Evolutionary conservation across 2,888 invertebrate genomes (phyloP).

Genomic region (Aradus depressus): DNA sequence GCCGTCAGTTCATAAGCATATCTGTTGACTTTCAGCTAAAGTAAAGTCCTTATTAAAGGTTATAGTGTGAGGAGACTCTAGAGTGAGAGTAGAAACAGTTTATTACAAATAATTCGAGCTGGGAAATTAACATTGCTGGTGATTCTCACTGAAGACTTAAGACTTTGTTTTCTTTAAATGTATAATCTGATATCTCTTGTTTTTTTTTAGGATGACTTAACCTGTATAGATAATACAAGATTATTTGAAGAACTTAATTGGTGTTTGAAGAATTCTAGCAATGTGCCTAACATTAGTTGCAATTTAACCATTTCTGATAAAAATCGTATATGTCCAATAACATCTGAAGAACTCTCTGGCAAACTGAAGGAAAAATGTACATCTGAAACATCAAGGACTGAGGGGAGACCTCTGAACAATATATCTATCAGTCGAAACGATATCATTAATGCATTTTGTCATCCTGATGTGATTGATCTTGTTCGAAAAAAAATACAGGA

Average conservation of each 20-base stretch:
- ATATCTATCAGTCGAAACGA: conserved; percentile 35
- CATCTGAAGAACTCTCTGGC: conserved; percentile 4
- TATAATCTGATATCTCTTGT: no score
- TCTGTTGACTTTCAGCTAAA: no score
- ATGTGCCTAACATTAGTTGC: neutral
- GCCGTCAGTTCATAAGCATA: no score
- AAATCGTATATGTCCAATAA: neutral
- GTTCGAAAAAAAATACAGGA: conserved; percentile 36
- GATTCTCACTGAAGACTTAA: no score
- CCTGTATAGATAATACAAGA: neutral
- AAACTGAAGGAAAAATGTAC: conserved; percentile 12
- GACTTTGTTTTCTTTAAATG: no score
- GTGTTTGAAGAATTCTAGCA: conserved; percentile 16
- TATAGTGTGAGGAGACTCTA: neutral
- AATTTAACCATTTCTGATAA: neutral
- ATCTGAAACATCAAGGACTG: neutral
- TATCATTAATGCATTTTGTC: conserved; percentile 54
- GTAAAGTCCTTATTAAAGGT: no score
- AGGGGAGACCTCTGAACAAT: neutral
- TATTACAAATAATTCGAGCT: no score
- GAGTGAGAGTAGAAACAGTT: no score
- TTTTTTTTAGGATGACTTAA: conserved; percentile 22
- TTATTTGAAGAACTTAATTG: conserved; percentile 17
- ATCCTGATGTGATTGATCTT: conserved; percentile 46
- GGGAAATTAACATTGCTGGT: no score